A percentile compares a stretch with the other conserved stretches of the same genome.
phyloP scores from a whole-genome alignment of 2,113 vertebrate genomes.

The Callipepla californica region DNA sequence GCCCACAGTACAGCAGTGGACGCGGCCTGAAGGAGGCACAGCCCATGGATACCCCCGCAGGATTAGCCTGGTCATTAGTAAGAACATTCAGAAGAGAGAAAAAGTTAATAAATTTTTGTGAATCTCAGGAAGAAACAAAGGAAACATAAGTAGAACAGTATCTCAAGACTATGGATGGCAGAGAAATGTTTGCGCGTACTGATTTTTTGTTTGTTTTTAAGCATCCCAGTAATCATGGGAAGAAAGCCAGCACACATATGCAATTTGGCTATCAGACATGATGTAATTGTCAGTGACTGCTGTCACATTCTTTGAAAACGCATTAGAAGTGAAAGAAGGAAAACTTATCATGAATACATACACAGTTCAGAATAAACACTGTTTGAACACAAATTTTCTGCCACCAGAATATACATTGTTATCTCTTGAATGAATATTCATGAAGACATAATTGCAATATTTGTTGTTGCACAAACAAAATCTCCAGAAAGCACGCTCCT shows the following conservation, averaged over 20 bases:
- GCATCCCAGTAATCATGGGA: background rate
- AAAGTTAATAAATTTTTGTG: background rate
- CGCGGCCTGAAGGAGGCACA: too few relatives aligned
- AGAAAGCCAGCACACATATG: background rate
- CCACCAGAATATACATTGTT: conserved; percentile 9
- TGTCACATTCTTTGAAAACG: conserved; percentile 22
- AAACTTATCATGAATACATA: background rate
- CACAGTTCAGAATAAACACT: conserved; percentile 15
- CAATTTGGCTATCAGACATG: background rate
- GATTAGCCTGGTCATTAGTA: background rate
- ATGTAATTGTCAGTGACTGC: background rate
- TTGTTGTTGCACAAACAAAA: conserved; percentile 47
- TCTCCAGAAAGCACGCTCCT: background rate
- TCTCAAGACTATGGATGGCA: background rate
- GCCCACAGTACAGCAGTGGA: background rate
- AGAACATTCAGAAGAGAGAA: background rate
- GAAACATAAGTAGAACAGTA: background rate
- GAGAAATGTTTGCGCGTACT: background rate
- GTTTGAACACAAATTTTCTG: conserved; percentile 13
- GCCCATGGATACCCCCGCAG: background rate
- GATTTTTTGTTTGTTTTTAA: background rate
- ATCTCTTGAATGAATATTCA: conserved; percentile 21
- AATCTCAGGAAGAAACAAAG: background rate
- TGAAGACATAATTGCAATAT: conserved; percentile 40
- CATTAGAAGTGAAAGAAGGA: background rate